phyloP scores from a whole-genome alignment of 2,113 vertebrate genomes.

The Panurus biarmicus region DNA sequence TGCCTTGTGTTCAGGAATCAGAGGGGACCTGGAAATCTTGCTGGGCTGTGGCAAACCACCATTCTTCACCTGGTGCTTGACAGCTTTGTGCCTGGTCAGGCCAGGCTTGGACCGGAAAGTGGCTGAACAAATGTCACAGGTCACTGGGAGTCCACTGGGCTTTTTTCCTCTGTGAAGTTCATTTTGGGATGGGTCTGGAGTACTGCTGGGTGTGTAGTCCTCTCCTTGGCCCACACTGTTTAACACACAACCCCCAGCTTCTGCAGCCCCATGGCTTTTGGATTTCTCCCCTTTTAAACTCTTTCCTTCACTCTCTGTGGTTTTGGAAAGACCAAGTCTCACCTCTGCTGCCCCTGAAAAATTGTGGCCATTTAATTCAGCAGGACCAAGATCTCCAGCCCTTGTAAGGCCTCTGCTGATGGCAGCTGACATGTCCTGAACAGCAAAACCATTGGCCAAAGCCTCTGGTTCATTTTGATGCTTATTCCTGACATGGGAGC shows the following conservation, averaged over 20 bases:
- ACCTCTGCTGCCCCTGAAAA: neutral
- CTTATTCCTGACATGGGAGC: neutral
- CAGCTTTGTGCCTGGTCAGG: slow-evolving; percentile 89
- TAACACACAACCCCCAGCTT: neutral
- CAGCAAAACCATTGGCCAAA: neutral
- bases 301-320: neutral
- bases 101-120: slow-evolving; percentile 87
- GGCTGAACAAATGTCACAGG: slow-evolving; percentile 86
- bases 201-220: neutral
- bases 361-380: neutral
- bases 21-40: neutral
- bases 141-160: neutral
- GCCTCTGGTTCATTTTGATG: neutral
- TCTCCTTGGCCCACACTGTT: neutral
- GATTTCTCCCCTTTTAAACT: neutral
- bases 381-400: neutral
- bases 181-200: slow-evolving; percentile 25
- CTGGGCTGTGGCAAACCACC: neutral
- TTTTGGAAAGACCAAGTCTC: neutral
- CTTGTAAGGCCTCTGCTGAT: neutral
- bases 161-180: slow-evolving; percentile 42
- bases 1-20: neutral
- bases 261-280: neutral
- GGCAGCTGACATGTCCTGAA: neutral
- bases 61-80: slow-evolving; percentile 80